Evolutionary conservation across 2,113 vertebrate species (phyloP), one percentile per base, ranked within the genome.

Genomic region (Glaucidium brasilianum): DNA sequence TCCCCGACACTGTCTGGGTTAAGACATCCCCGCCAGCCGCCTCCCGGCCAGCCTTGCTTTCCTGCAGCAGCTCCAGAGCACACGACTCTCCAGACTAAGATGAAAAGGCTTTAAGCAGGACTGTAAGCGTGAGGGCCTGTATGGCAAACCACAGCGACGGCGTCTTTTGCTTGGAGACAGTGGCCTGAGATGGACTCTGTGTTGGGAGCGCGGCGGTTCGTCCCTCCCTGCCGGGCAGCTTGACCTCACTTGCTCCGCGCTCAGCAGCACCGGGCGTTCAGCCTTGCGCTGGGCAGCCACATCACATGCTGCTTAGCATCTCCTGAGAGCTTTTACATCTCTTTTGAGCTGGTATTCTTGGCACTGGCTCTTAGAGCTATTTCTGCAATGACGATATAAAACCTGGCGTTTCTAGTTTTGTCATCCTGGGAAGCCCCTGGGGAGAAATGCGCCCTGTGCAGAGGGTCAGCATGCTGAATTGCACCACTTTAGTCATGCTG

Each of bases 81-180:
- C 0, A 0, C 45, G 1, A 0, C 16, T 11, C 60, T 50, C 56
- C 69, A 17, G 29, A 5, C 19, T 2, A 15, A 37, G 91, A 29
- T 2, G 21, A 22, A 35, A 58, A 56, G 20, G 14, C 13, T 67
- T 56, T 4, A 43, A 27, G 68, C 45, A 53, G 73, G 23, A 11
- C 49, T 11, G 16, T 3, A 21, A 80, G 49, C 0, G 3, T 12
- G 77, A 80, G 76, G 26, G 29, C 8, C 43, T 1, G 0, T 26
- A 8, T 14, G 69, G 52, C 50, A 41, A 82, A 71, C 10, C 26
- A 3, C 49, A 21, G 66, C 0, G 7, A 50, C 0, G 6, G 22
- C 37, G 71, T 4, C 56, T 74, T 71, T 13, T 7, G 37, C 94
- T 27, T 9, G 85, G 29, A 21, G 71, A 27, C 81, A 8, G 88